Base-by-base conservation (phyloP, 2,113 vertebrate genomes). In the Embiotoca jacksoni region DNA sequence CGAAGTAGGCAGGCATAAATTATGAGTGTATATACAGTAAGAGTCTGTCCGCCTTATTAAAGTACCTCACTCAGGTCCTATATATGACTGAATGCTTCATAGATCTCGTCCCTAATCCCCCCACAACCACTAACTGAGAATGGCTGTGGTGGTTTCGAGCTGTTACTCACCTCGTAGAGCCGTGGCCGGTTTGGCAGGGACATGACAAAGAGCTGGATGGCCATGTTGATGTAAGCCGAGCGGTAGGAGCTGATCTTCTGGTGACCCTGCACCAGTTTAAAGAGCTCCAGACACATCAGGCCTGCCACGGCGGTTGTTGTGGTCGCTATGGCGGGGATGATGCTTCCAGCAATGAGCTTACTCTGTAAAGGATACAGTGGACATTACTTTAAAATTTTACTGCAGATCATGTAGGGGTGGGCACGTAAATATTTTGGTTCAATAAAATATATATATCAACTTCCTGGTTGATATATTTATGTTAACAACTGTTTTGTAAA, bases 271-370 rank as follows among this genome's bases (percentile, higher is more conserved):
- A 95, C 95, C 76, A 97, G 75, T 84, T 98, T 98, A 75, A 96
- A 97, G 47, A 98, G 81, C 87, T 98, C 97, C 92, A 98, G 87
- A 87, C 95, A 96, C 0, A 95, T 90, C 80, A 98, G 90, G 63
- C 97, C 97, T 0, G 96, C 96, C 86, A 97, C 95, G 0, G 95
- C 96, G 0, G 95, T 95, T 0, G 97, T 97, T 2, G 95, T 96
- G 52, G 97, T 99, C 59, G 94, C 95, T 31, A 98, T 95, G 78
- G 97, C 97, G 0, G 97, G 97, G 73, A 98, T 92, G 3, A 98
- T 98, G 61, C 13, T 90, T 15, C 96, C 96, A 0, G 94, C 91
- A 0, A 97, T 97, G 58, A 47, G 92, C 87, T 97, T 97, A 87
- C 95, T 96, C 97, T 99, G 93, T 47, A 82, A 63, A 80, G 64